These are phyloP conservation scores for Imbricaverruca yamaguchii DNA, from an alignment of 2,888 invertebrate genomes.

Conservation along the genomic window DNA sequence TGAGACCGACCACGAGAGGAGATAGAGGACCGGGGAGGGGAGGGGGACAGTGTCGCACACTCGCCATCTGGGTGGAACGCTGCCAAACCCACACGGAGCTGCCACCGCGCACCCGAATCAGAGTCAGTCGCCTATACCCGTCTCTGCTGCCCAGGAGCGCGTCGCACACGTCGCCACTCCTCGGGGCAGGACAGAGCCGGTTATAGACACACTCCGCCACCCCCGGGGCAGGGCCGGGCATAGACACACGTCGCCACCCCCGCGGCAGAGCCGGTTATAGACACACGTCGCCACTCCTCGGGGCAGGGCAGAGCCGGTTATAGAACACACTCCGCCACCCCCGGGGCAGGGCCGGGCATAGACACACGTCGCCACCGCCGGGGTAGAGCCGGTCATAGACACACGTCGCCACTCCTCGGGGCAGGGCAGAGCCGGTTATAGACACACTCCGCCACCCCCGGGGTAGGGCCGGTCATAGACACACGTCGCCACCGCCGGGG, in stretches of 20 bases:
- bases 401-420: not conserved
- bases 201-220: not conserved
- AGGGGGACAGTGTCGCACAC: not conserved
- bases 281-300: too few relatives aligned
- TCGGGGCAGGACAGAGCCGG: not conserved
- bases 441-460: not conserved
- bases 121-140: not conserved
- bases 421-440: not conserved
- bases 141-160: not conserved
- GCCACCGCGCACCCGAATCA: too few relatives aligned
- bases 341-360: too few relatives aligned
- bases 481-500: too few relatives aligned
- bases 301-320: too few relatives aligned
- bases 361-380: too few relatives aligned
- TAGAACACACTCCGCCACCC: too few relatives aligned
- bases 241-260: too few relatives aligned
- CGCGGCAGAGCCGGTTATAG: too few relatives aligned
- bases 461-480: too few relatives aligned
- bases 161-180: not conserved
- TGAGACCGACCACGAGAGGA: not conserved
- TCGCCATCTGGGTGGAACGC: not conserved
- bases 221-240: too few relatives aligned
- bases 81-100: not conserved
- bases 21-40: not conserved
- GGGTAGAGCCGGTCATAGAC: too few relatives aligned